These are phyloP conservation scores for Pharmacophagus antenor DNA, from an alignment of 2,888 invertebrate genomes.

Conservation along the genomic window DNA sequence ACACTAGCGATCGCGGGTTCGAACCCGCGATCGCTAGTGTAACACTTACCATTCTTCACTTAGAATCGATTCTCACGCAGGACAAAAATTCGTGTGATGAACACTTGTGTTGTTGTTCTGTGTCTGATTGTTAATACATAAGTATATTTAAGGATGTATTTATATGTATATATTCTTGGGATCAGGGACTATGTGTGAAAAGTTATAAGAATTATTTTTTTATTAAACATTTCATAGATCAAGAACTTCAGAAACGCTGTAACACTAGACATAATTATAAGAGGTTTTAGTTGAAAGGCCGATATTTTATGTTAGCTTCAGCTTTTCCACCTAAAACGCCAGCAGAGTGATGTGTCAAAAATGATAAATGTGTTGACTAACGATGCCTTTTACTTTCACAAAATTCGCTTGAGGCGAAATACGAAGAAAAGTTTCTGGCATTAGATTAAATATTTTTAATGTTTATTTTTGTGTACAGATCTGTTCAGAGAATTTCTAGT, in stretches of 20 bases:
- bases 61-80: no score
- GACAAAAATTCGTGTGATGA: no score
- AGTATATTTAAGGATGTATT: no score
- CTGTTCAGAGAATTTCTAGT: background rate
- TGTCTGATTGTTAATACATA: no score
- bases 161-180: no score
- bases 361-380: conserved; percentile 25
- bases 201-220: no score
- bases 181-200: no score
- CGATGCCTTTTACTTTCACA: conserved; percentile 14
- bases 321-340: conserved; percentile 3
- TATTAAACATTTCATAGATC: background rate
- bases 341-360: conserved; percentile 18
- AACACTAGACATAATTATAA: background rate
- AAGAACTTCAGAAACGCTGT: background rate
- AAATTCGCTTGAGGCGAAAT: conserved; percentile 11
- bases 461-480: background rate
- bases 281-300: conserved; percentile 1
- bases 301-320: conserved; percentile 3
- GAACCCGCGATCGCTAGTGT: no score
- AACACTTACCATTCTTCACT: no score
- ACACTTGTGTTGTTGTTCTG: no score
- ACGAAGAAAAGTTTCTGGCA: conserved; percentile 12
- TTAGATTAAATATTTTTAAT: conserved; percentile 6
- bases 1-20: no score